These are phyloP conservation scores for Drosophila merina DNA, from an alignment of 2,888 invertebrate species.

Conservation along the genomic window DNA sequence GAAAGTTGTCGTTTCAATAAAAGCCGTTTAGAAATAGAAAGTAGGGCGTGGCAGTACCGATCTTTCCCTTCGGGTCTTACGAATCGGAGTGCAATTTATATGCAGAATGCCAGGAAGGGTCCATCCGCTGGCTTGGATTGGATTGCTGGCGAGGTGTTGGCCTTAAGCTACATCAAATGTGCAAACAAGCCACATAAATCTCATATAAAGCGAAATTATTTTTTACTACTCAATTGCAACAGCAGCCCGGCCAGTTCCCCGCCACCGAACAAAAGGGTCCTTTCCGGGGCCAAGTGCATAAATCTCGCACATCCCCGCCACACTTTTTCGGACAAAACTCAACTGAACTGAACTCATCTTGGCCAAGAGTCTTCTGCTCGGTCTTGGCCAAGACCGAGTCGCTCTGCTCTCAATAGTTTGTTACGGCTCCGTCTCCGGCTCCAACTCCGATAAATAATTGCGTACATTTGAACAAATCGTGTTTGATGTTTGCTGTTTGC, in stretches of 20 bases:
- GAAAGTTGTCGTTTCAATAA: conserved; percentile 61
- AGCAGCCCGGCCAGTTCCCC: conserved; percentile 30
- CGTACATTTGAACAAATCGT: conserved; percentile 82
- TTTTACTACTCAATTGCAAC: conserved; percentile 80
- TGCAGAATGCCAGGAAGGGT: conserved; percentile 5
- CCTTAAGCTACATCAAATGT: conserved; percentile 80
- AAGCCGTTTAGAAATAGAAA: conserved; percentile 71
- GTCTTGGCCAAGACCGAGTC: conserved; percentile 14
- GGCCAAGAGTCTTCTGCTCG: conserved; percentile 4
- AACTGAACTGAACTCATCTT: conserved; percentile 39
- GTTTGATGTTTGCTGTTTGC: conserved; percentile 81
- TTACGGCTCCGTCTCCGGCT: conserved; percentile 45
- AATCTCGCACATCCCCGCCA: conserved; percentile 59
- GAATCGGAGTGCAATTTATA: conserved; percentile 39
- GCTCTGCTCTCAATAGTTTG: conserved; percentile 50
- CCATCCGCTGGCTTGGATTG: conserved; percentile 13
- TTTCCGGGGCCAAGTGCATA: conserved; percentile 67
- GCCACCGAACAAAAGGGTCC: conserved; percentile 69
- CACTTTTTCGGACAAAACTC: conserved; percentile 38
- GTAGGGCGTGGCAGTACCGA: conserved; percentile 63
- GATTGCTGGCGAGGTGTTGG: conserved; percentile 30
- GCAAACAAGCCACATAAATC: conserved; percentile 81
- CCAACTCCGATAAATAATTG: conserved; percentile 81
- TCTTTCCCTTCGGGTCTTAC: neutral
- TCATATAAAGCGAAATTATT: conserved; percentile 76